Evolutionary conservation across 2,113 vertebrate genomes (phyloP), one percentile per base, ranked within the genome.

Genomic region (Cephalopterus ornatus): DNA sequence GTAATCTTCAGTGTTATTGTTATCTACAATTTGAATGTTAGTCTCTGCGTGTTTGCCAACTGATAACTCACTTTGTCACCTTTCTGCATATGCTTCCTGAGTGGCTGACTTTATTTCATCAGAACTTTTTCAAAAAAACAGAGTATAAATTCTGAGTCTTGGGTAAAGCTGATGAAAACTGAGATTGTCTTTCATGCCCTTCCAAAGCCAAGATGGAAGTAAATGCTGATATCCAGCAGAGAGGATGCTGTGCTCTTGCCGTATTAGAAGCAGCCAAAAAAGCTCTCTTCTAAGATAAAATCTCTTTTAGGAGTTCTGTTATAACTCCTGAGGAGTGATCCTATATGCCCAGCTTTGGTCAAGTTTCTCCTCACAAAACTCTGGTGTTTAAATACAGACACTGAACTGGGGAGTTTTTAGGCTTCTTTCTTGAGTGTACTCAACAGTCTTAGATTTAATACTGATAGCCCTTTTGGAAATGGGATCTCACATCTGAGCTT

Each of bases 1-100:
- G 66, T 61, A 79, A 66, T 68, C 67, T 33, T 90, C 56, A 83
- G 47, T 75, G 11, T 88, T 94, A 53, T 80, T 84, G 67, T 92
- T 95, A 75, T 82, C 85, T 86, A 41, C 94, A 68, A 87, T 91
- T 87, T 92, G 79, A 94, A 7, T 79, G 79, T 74, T 88, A 79
- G 62, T 49, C 62, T 76, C 63, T 68, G 67, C 0, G 1, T 93
- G 85, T 77, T 86, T 94, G 87, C 72, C 75, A 89, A 39, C 84
- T 92, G 70, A 71, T 93, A 93, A 74, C 75, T 87, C 61, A 59
- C 58, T 88, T 79, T 94, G 65, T 82, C 50, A 85, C 55, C 85
- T 95, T 88, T 72, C 58, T 88, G 63, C 35, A 4, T 91, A 27
- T 70, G 58, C 49, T 44, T 73, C 46, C 67, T 68, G 28, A 95